Base-by-base conservation (phyloP, 2,888 invertebrate genomes). In the Heteropelma amictum region DNA sequence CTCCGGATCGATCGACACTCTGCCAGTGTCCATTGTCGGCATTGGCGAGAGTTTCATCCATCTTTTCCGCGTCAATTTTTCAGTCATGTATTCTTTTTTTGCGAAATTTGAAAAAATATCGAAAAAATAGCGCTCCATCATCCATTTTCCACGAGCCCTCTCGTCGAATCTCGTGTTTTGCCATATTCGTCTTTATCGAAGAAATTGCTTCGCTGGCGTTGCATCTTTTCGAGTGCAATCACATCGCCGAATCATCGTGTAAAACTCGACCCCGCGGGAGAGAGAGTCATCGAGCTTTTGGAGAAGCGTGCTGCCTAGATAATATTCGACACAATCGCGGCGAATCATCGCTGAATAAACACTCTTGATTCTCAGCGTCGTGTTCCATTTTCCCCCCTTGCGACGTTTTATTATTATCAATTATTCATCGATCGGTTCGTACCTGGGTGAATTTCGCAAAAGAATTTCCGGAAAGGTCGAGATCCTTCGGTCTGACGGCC, bases 401-500 rank as follows among this genome's bases (percentile, higher is more conserved):
- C 5, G 1, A 3, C 14, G 1, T 0, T 42, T 42, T 4, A 19
- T 42, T 19, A 8, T 7, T 14, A 19, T 19, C 12, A 2, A 19
- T 8, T 56, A 35, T 56, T n/a, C 14, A 1, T 33, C 7, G 0
- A n/a, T n/a, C n/a, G 3, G 17, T 30, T n/a, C 71, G 54, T 80
- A 80, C 80, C 79, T 80, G 74, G 56, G 45, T 60, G 67, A 76
- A 76, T 49, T 71, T 77, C 21, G 70, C 77, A 45, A 74, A 63
- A 17, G 69, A 47, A 49, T 45, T 77, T 40, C 53, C 67, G 35
- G 69, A 75, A 69, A 80, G 72, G 64, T 80, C 80, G 60, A 79
- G 79, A 72, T 79, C 77, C 70, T 79, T 79, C 2, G 81, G 81
- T 38, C 80, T 61, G 17, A 72, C 53, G 8, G 79, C 77, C 3